Conservation (phyloP, 2,797 vertebrate genomes). For the Salmo trutta region DNA sequence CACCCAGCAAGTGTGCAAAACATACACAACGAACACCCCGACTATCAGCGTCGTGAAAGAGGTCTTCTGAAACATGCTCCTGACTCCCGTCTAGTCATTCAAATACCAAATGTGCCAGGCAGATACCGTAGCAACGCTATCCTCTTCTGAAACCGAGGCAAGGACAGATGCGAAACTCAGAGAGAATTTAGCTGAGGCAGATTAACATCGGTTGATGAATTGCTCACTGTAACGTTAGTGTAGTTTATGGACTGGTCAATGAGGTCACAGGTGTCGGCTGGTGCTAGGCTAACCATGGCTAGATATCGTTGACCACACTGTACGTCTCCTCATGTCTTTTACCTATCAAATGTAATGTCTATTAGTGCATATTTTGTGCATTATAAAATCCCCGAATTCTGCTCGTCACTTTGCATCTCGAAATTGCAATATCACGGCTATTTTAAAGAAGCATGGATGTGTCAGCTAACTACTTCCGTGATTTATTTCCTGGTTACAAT, state of each 20-base stretch:
- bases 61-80: conserved; percentile 78
- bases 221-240: background rate
- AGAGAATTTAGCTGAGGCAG: background rate
- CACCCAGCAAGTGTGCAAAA: conserved; percentile 97
- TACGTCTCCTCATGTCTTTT: background rate
- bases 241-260: background rate
- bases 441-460: background rate
- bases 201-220: background rate
- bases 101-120: background rate
- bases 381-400: background rate
- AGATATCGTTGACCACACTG: background rate
- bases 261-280: background rate
- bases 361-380: background rate
- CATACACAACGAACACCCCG: conserved; percentile 92
- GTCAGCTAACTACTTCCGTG: background rate
- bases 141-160: background rate
- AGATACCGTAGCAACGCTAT: background rate
- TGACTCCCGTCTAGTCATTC: background rate
- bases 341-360: background rate
- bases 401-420: background rate
- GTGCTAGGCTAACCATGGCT: background rate
- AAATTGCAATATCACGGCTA: background rate
- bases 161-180: background rate
- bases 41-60: conserved; percentile 92
- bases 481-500: background rate